Evolutionary conservation across 2,113 vertebrate genomes (phyloP).

Genomic region (Rhagologus leucostigma): DNA sequence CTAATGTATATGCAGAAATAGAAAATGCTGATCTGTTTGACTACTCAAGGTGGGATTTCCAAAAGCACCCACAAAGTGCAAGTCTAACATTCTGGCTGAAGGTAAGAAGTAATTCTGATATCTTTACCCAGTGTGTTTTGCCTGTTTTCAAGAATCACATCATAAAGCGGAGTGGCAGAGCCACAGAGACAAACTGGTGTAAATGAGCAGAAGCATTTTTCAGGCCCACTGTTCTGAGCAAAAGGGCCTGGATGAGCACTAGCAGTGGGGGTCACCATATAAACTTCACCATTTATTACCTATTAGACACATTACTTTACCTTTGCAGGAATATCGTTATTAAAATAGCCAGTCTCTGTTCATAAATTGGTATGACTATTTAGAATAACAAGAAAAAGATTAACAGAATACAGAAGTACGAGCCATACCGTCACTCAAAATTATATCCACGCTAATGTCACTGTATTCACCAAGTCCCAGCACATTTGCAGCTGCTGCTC

Average conservation of each 20-base stretch:
- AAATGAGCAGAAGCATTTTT: background rate
- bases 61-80: background rate
- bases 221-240: background rate
- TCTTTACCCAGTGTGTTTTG: background rate
- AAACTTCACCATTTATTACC: background rate
- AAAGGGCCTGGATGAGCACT: background rate
- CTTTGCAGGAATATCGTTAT: background rate
- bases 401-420: background rate
- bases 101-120: background rate
- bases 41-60: background rate
- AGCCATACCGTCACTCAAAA: slow-evolving; percentile 55
- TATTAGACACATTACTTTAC: background rate
- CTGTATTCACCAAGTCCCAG: slow-evolving; percentile 73
- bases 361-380: background rate
- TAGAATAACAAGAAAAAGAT: background rate
- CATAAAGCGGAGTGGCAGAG: background rate
- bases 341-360: background rate
- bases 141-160: background rate
- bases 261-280: background rate
- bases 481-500: slow-evolving; percentile 70
- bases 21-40: background rate
- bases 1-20: background rate
- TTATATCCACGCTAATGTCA: slow-evolving; percentile 56
- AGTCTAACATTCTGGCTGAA: background rate
- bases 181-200: background rate